Evolutionary conservation across 1,140 invertebrate species (phyloP).

Genomic region (Bombus superbus): DNA sequence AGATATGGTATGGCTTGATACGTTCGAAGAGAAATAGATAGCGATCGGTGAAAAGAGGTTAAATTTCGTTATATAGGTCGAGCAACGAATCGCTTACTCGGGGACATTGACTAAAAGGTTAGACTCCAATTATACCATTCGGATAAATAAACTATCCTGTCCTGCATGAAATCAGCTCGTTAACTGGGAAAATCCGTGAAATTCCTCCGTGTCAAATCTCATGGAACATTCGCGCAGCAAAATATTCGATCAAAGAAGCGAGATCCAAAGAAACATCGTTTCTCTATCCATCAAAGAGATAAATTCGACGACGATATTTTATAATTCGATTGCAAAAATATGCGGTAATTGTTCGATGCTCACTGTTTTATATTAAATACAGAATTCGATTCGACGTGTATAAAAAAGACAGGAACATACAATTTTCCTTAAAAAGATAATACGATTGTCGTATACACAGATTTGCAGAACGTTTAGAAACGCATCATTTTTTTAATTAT

Average conservation of each 20-base stretch:
- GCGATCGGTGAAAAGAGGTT: slow-evolving; percentile 15
- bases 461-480: no score
- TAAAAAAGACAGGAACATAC: no score
- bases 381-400: no score
- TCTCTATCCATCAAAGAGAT: no score
- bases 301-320: no score
- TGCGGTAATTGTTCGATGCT: no score
- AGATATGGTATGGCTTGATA: slow-evolving; percentile 19
- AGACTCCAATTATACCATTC: slow-evolving; percentile 56
- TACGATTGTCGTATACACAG: no score
- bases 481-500: no score
- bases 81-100: slow-evolving; percentile 50
- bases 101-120: slow-evolving; percentile 68
- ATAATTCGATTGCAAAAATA: no score
- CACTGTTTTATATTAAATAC: no score
- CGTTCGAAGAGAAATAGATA: slow-evolving; percentile 36
- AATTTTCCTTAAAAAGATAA: no score
- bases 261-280: not conserved
- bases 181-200: not conserved
- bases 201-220: not conserved
- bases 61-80: slow-evolving; percentile 65
- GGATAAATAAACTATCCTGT: slow-evolving; percentile 52
- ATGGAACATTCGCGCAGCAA: not conserved
- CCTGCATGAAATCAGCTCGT: slow-evolving; percentile 28
- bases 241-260: no score